Evolutionary conservation across 2,797 vertebrate genomes (phyloP), one percentile per base, ranked within the genome.

Genomic region (Danio kyathit): DNA sequence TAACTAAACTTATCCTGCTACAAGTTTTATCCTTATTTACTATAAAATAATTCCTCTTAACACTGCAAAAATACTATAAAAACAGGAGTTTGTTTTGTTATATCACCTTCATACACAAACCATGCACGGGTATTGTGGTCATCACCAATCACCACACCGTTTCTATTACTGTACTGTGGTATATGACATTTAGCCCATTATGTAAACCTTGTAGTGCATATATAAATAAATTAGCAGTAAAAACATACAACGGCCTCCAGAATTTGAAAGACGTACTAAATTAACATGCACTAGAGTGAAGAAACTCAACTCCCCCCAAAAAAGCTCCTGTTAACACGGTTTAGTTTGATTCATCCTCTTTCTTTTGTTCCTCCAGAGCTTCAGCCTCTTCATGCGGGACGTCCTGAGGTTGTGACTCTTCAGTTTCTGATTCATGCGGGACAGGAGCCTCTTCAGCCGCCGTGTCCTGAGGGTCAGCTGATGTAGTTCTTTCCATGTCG

Each of bases 291-390:
- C 10, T 7, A 66, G 49, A 66, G 19, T 13, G 14, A 74, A 46
- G 10, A 70, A 84, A 59, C 6, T 57, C 67, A 76, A 76, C 29
- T n/a, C 29, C 29, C 29, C n/a, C 29, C 1, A 1, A 29, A 29
- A 29, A 1, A 29, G 29, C 29, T 29, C 29, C 29, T 29, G 29
- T 29, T 29, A 1, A 29, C 54, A 21, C 4, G 67, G 59, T 66
- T 85, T 44, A 81, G 73, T 64, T 48, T 16, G 77, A 83, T 48
- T 67, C 61, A 7, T 66, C 65, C 51, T 76, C 75, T 56, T 70
- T 67, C 57, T 69, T 74, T 61, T 40, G 71, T 77, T 44, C 65
- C 6, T 4, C 72, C n/a, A 43, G 17, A 61, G 40, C 57, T 1
- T 6, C 81, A 69, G 21, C 12, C 16, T 51, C 69, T 73, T 79